Evolutionary conservation across 2,113 vertebrate species (phyloP).

Genomic region (Arizona elegans): DNA sequence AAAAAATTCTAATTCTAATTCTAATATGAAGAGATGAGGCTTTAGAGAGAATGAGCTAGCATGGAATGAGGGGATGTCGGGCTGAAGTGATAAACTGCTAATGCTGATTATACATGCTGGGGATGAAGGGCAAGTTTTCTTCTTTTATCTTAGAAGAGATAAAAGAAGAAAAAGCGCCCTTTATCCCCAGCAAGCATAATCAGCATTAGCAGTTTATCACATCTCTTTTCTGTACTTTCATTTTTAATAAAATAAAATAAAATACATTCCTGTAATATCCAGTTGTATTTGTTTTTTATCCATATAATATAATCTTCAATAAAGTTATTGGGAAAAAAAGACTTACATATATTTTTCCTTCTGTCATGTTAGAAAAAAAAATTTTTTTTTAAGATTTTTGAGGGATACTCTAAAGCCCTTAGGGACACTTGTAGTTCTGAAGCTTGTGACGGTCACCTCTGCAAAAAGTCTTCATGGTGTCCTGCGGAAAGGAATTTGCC

Average conservation of each 20-base stretch:
- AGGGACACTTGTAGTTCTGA: background rate
- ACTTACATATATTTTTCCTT: background rate
- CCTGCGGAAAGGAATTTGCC: background rate
- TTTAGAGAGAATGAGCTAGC: background rate
- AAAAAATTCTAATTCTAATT: too few species aligned
- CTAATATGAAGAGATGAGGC: background rate
- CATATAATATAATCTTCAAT: background rate
- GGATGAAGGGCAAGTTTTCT: too few species aligned
- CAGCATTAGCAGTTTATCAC: background rate
- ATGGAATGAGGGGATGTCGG: too few species aligned
- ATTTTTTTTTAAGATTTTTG: background rate
- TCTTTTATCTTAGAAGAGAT: too few species aligned
- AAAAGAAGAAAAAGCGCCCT: background rate
- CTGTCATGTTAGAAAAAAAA: background rate
- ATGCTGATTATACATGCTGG: too few species aligned
- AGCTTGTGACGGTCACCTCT: background rate
- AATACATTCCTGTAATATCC: background rate
- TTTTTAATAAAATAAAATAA: background rate
- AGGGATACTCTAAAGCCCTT: background rate
- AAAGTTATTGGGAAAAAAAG: background rate
- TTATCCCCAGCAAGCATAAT: background rate
- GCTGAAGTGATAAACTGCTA: too few species aligned
- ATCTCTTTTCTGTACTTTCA: background rate
- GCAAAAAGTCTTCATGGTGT: background rate
- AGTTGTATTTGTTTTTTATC: background rate